Evolutionary conservation across 2,797 vertebrate species (phyloP), one percentile per base, ranked within the genome.

Genomic region (Neosilurus mollespiculum): DNA sequence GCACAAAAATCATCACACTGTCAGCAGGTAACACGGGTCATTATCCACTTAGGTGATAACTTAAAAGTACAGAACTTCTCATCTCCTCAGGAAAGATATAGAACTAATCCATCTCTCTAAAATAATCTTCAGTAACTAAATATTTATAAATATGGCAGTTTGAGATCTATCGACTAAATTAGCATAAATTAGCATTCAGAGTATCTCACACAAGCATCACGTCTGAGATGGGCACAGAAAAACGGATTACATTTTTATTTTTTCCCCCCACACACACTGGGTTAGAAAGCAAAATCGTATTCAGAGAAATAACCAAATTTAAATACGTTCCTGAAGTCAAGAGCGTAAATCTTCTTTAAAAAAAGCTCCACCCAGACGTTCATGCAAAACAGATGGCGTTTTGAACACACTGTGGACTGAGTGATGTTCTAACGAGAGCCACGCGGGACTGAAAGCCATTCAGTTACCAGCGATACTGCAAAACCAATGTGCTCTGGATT

Each of bases 41-140:
- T 43, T 77, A 61, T 43, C 30, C 56, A 3, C n/a, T 77, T 37
- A 37, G 8, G 18, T 56, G 16, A 11, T 16, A 51, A 26, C 56
- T 54, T 51, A 61, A 22, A 61, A 6, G 2, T 59, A 59, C 30
- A 22, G 20, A 30, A 77, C 12, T 77, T 43, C 61, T 61, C 56
- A 2, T 37, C 9, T 75, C 54, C 58, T 58, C 18, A 75, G 72
- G 54, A 58, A 22, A 37, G 26, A 75, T 26, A 22, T 24, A 34
- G 54, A 34, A 62, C 56, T 77, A 61, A 77, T 78, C 58, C 58
- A 1, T 62, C 14, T 14, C 12, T 62, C 12, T 0, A 22, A 78
- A 78, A 61, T 59, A 37, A 62, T 78, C 75, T 24, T n/a, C 75
- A n/a, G n/a, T n/a, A n/a, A n/a, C n/a, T 78, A 51, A 49, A 49